Evolutionary conservation across 2,113 vertebrate species (phyloP).

Genomic region (Pithys albifrons): DNA sequence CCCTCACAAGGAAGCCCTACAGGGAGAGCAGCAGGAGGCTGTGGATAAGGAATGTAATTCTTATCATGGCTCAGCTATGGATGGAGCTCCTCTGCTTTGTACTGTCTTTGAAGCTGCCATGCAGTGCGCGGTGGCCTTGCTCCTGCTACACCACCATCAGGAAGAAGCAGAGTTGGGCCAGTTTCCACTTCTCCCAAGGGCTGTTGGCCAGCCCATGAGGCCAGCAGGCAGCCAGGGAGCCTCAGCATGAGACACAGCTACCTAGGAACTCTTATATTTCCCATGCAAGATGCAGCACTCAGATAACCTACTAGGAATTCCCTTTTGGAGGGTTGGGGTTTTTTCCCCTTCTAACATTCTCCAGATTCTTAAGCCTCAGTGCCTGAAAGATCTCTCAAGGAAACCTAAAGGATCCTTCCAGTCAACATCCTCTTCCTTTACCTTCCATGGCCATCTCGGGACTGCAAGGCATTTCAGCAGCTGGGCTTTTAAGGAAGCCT

Average conservation of each 20-base stretch:
- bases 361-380: neutral
- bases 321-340: neutral
- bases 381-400: neutral
- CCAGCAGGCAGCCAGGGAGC: neutral
- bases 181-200: neutral
- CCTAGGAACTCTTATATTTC: neutral
- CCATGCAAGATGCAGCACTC: fast-evolving
- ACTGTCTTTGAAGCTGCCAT: neutral
- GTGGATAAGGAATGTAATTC: neutral
- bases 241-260: fast-evolving
- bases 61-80: neutral
- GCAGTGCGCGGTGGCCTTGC: neutral
- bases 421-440: neutral
- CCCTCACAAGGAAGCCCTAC: neutral
- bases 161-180: neutral
- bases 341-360: neutral
- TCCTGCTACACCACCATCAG: neutral
- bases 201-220: neutral
- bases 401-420: neutral
- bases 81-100: neutral
- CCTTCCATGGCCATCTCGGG: too few species aligned
- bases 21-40: neutral
- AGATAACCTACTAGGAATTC: neutral
- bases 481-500: neutral
- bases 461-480: neutral